These are phyloP conservation scores for Macrosoma leucophasiata DNA, from an alignment of 2,888 invertebrate genomes.

Conservation along the genomic window DNA sequence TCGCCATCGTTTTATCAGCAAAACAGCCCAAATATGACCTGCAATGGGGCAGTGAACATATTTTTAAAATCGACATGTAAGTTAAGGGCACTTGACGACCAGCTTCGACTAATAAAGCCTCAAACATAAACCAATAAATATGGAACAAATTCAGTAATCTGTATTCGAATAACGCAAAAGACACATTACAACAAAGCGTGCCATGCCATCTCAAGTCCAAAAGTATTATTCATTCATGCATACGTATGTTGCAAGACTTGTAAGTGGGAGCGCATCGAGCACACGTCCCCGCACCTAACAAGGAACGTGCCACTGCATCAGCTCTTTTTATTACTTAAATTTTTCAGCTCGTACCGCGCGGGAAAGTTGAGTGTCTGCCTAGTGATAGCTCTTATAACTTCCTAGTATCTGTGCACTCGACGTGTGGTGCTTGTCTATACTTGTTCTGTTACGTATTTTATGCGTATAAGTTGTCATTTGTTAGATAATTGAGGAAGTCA, in stretches of 20 bases:
- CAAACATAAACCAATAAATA: too few species aligned
- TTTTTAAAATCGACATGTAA: too few species aligned
- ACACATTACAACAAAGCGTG: too few species aligned
- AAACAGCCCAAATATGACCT: too few species aligned
- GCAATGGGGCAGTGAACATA: too few species aligned
- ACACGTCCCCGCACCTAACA: conserved; percentile 41
- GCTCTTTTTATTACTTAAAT: conserved; percentile 54
- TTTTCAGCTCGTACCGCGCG: conserved; percentile 30
- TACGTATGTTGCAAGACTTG: conserved; percentile 6
- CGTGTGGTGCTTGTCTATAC: not conserved
- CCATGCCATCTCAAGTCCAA: too few species aligned
- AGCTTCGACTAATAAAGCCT: too few species aligned
- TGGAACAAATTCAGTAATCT: too few species aligned
- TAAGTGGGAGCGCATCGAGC: conserved; percentile 27
- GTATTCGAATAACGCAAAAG: too few species aligned
- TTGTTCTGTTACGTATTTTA: too few species aligned
- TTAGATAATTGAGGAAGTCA: not conserved
- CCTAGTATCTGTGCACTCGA: not conserved
- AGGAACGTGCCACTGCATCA: conserved; percentile 60
- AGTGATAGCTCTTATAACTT: conserved; percentile 7
- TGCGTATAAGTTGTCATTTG: not conserved
- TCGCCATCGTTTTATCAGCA: too few species aligned
- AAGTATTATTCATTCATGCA: not conserved
- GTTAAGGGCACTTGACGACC: too few species aligned
- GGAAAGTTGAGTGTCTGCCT: conserved; percentile 7